These are phyloP conservation scores for Lutraria rhynchaena DNA, from an alignment of 1,140 invertebrate species.

Conservation along the genomic window DNA sequence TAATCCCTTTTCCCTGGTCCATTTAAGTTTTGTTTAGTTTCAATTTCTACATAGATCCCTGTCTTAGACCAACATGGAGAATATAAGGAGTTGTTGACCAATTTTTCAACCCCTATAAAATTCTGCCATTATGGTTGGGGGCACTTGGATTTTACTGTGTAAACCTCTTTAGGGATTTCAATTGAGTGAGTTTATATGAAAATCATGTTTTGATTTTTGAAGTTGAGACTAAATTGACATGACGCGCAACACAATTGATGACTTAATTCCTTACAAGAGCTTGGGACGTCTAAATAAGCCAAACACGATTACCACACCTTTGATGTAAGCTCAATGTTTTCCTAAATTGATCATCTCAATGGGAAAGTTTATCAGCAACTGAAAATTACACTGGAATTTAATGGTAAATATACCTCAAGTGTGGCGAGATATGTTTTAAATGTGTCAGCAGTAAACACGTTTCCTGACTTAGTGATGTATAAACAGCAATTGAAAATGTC, in stretches of 20 bases:
- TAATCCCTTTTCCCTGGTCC: too few relatives aligned
- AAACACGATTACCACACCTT: slow-evolving; percentile 54
- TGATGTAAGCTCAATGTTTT: slow-evolving; percentile 56
- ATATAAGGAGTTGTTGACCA: too few relatives aligned
- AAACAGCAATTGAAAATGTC: slow-evolving; percentile 59
- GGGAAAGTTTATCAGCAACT: slow-evolving; percentile 50
- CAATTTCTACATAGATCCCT: too few relatives aligned
- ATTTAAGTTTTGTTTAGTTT: too few relatives aligned
- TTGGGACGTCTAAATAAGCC: slow-evolving; percentile 41
- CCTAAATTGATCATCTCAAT: slow-evolving; percentile 55
- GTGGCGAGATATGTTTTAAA: slow-evolving; percentile 40
- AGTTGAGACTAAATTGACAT: slow-evolving; percentile 44
- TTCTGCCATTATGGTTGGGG: too few relatives aligned
- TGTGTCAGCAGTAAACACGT: slow-evolving; percentile 48
- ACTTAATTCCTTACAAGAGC: slow-evolving; percentile 56
- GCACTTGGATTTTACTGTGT: background rate
- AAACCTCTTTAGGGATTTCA: slow-evolving; percentile 25
- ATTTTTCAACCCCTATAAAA: too few relatives aligned
- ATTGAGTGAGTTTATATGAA: slow-evolving; percentile 40
- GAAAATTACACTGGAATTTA: slow-evolving; percentile 51
- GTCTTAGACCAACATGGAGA: too few relatives aligned
- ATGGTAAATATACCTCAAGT: slow-evolving; percentile 48
- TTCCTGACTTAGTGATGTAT: slow-evolving; percentile 53
- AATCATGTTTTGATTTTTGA: slow-evolving; percentile 47
- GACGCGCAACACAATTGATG: slow-evolving; percentile 41